Conservation (phyloP, 2,797 vertebrate species). For the Chiroxiphia lanceolata region DNA sequence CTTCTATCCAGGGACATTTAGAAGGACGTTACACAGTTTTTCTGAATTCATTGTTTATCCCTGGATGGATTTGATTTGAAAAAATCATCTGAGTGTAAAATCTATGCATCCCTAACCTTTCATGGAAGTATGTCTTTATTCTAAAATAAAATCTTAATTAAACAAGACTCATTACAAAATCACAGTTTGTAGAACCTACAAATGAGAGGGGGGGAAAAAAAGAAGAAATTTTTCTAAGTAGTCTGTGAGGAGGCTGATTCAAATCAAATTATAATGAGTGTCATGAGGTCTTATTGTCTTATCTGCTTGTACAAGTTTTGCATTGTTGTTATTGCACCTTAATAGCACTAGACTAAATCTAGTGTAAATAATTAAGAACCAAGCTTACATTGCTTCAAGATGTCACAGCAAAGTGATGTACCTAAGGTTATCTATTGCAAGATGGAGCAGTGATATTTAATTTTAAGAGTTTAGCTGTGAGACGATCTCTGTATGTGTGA, state of each 20-base stretch:
- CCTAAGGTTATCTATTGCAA: no score
- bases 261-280: not conserved
- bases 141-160: not conserved
- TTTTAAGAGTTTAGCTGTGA: not conserved
- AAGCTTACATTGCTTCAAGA: not conserved
- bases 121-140: not conserved
- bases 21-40: not conserved
- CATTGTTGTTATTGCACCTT: not conserved
- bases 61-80: not conserved
- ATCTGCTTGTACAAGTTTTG: not conserved
- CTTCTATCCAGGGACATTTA: not conserved
- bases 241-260: not conserved
- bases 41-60: not conserved
- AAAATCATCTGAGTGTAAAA: not conserved
- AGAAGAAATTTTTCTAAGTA: not conserved
- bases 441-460: not conserved
- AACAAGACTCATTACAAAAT: not conserved
- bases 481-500: not conserved
- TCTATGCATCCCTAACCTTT: not conserved
- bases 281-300: not conserved
- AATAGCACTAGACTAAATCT: not conserved
- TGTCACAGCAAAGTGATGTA: not conserved
- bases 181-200: not conserved
- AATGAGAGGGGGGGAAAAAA: rapidly evolving
- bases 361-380: not conserved